phyloP scores from a whole-genome alignment of 2,888 invertebrate genomes.

The Chalcis sispes region DNA sequence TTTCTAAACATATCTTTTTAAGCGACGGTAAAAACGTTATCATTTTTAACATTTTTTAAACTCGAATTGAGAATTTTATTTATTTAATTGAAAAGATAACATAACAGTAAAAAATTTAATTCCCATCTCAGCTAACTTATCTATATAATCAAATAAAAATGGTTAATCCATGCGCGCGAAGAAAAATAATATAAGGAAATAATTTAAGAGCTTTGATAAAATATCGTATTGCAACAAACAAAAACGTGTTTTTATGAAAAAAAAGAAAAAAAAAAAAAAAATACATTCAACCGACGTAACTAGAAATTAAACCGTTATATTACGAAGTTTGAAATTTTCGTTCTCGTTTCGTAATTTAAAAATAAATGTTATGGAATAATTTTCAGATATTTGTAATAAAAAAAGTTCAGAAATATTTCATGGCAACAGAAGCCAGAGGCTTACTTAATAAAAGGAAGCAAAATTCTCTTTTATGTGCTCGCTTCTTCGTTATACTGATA shows the following conservation, averaged over 20 bases:
- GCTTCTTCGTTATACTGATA: slow-evolving; percentile 36
- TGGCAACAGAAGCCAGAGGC: background rate
- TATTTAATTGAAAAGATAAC: too few relatives aligned
- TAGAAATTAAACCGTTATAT: too few relatives aligned
- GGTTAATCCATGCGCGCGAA: background rate
- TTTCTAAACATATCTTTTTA: background rate
- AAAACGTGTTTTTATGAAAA: background rate
- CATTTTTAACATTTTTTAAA: background rate
- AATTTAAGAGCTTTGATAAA: background rate
- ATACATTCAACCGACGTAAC: too few relatives aligned
- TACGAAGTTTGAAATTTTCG: too few relatives aligned
- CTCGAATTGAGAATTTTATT: too few relatives aligned
- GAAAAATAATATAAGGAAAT: background rate
- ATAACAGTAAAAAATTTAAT: background rate
- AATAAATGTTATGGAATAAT: background rate
- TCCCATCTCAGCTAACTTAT: background rate
- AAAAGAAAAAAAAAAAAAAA: background rate
- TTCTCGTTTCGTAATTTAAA: too few relatives aligned
- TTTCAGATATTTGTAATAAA: too few relatives aligned
- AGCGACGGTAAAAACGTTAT: background rate
- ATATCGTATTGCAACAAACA: background rate
- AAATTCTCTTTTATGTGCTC: slow-evolving; percentile 25
- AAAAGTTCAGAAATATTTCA: background rate
- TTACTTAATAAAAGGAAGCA: slow-evolving; percentile 19
- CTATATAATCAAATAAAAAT: background rate